A percentile compares a stretch with the other conserved stretches of the same genome.
Conservation (phyloP, 1,140 invertebrate species). For the Stenopsyche tienmushanensis region DNA sequence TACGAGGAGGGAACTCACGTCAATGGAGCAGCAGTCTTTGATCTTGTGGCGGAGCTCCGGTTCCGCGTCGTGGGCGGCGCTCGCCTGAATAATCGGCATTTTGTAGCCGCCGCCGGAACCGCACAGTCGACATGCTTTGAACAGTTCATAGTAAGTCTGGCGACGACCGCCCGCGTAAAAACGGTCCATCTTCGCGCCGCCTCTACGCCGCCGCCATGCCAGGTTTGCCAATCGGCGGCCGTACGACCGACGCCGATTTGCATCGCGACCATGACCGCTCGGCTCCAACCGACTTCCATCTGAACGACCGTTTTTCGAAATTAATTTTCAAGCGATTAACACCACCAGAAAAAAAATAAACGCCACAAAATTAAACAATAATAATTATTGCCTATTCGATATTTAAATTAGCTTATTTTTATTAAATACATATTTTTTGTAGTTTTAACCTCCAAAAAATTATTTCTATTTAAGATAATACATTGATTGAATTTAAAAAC, state of each 20-base stretch:
- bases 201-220: neutral
- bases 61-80: constrained; percentile 42
- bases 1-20: constrained; percentile 43
- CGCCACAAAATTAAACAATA: too few relatives aligned
- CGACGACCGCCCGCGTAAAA: constrained; percentile 44
- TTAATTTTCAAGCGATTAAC: neutral
- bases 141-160: constrained; percentile 50
- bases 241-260: neutral
- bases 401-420: too few relatives aligned
- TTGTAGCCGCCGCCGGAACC: constrained; percentile 54
- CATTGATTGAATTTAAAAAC: too few relatives aligned
- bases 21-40: constrained; percentile 52
- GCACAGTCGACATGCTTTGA: constrained; percentile 52
- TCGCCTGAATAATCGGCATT: constrained; percentile 54
- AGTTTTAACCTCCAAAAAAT: too few relatives aligned
- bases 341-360: too few relatives aligned
- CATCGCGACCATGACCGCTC: neutral
- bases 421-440: too few relatives aligned
- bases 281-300: neutral
- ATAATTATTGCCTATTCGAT: too few relatives aligned
- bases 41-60: constrained; percentile 52
- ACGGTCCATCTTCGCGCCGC: constrained; percentile 45
- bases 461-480: too few relatives aligned
- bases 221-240: too few relatives aligned
- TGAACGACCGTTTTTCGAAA: neutral